phyloP scores from a whole-genome alignment of 2,888 invertebrate species.

The Sialis fuliginosa region DNA sequence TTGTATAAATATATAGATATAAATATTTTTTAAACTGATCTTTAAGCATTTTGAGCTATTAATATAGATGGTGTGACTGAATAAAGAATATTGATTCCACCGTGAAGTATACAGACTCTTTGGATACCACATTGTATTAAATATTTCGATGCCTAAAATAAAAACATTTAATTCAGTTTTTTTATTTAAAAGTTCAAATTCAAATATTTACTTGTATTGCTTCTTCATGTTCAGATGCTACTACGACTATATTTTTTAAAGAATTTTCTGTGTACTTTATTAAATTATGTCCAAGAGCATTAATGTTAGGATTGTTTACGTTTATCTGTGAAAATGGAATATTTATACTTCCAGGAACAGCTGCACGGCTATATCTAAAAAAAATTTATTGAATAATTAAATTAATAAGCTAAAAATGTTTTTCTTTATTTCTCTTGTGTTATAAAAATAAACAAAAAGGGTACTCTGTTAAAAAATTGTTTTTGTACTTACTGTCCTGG shows the following conservation, averaged over 20 bases:
- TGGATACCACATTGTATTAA: conserved; percentile 60
- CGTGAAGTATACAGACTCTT: conserved; percentile 72
- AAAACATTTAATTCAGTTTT: conserved; percentile 5
- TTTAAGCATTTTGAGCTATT: conserved; percentile 11
- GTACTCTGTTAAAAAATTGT: conserved; percentile 10
- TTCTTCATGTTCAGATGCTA: conserved; percentile 63
- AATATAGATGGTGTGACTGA: conserved; percentile 42
- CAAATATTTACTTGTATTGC: conserved; percentile 44
- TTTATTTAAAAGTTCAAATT: conserved; percentile 4
- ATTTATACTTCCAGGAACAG: conserved; percentile 68
- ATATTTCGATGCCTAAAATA: conserved; percentile 66
- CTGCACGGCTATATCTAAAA: conserved; percentile 56
- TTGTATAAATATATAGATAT: too few species aligned
- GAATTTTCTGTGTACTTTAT: conserved; percentile 39
- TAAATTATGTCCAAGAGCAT: conserved; percentile 44
- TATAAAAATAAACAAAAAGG: conserved; percentile 13
- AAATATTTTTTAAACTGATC: too few species aligned
- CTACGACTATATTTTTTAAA: conserved; percentile 52
- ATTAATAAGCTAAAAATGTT: neutral
- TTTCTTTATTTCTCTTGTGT: neutral
- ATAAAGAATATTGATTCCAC: conserved; percentile 66
- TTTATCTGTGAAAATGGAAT: conserved; percentile 72
- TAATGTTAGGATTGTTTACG: conserved; percentile 47
- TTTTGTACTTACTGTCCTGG: conserved; percentile 33
- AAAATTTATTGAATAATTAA: conserved; percentile 7